A percentile compares a stretch with the other conserved stretches of the same genome.
Conservation (phyloP, 2,888 invertebrate genomes). For the Conus canariensis region DNA sequence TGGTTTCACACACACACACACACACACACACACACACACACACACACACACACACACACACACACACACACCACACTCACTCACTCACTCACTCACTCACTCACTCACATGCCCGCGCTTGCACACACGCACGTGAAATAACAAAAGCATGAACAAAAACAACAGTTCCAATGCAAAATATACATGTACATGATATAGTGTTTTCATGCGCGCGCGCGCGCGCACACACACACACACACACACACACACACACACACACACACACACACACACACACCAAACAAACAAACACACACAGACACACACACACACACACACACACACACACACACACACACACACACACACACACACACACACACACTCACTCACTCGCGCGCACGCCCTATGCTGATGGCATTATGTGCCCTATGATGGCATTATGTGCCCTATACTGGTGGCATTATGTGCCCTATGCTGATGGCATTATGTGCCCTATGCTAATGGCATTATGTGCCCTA, state of each 20-base stretch:
- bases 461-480: not conserved
- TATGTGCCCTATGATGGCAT: not conserved
- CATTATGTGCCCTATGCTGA: no score
- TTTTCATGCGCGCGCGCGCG: not conserved
- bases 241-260: slow-evolving; percentile 2
- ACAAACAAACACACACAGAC: no score
- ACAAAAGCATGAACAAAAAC: not conserved
- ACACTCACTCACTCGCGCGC: not conserved
- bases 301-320: slow-evolving; percentile 1
- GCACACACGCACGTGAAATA: no score
- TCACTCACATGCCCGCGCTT: no score
- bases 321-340: slow-evolving; percentile 1
- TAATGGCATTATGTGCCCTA: not conserved
- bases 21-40: not conserved
- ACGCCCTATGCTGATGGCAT: not conserved
- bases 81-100: no score
- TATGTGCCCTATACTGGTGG: no score
- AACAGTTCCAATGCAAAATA: not conserved
- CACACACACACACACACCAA: not conserved
- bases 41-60: not conserved
- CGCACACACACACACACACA: not conserved
- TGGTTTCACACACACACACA: not conserved
- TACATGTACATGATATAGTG: not conserved
- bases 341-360: not conserved
- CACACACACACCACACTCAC: no score